A percentile compares a stretch with the other conserved stretches of the same genome.
Evolutionary conservation across 2,888 invertebrate genomes (phyloP).

Genomic region (Dolomedes plantarius): DNA sequence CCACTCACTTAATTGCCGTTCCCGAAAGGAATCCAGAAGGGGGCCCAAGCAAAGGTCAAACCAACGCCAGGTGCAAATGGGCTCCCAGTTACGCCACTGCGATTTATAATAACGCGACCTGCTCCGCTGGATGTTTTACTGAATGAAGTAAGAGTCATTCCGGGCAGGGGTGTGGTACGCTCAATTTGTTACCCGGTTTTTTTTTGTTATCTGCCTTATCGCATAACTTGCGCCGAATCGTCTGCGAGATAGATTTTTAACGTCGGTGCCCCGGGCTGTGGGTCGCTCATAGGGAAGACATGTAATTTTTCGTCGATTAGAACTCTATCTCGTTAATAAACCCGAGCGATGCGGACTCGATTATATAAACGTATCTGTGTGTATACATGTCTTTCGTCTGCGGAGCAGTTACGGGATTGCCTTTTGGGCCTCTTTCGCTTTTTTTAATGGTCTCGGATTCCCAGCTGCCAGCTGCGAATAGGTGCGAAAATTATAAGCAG

Average conservation of each 20-base stretch:
- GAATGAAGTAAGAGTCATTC: neutral
- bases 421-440: too few species aligned
- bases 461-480: too few species aligned
- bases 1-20: neutral
- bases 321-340: neutral
- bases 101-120: neutral
- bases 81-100: neutral
- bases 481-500: too few species aligned
- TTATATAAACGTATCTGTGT: neutral
- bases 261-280: neutral
- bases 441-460: too few species aligned
- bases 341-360: neutral
- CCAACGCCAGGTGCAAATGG: neutral
- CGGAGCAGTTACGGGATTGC: too few species aligned
- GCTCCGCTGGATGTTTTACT: neutral
- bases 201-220: too few species aligned
- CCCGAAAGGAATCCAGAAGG: neutral
- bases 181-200: too few species aligned
- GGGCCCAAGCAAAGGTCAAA: neutral
- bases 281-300: neutral
- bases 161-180: neutral
- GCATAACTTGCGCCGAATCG: too few species aligned
- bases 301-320: neutral
- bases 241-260: neutral
- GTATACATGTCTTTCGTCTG: too few species aligned